Evolutionary conservation across 2,888 invertebrate genomes (phyloP), one percentile per base, ranked within the genome.

Genomic region (Peribatodes rhomboidaria): DNA sequence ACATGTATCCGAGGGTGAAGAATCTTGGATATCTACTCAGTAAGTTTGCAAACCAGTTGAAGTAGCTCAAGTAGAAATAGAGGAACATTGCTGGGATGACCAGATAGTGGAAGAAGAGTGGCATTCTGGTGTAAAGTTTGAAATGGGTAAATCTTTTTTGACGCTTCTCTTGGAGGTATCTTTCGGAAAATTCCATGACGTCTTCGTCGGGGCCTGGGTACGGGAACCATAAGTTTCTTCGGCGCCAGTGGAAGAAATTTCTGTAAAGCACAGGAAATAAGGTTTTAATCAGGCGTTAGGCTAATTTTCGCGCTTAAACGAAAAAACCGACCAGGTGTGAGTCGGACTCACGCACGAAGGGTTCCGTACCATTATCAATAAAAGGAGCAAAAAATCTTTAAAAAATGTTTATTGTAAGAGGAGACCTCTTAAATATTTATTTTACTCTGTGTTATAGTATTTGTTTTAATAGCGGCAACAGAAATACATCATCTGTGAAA

Each of bases 201-300:
- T 78, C 76, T 3, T 70, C 68, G 8, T 88, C 88, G 1, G 83
- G 78, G 1, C 87, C 87, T 0, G 86, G 86, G 49, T 83, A 85
- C 0, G 83, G 82, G 52, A 79, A 85, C 87, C 87, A 88, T 8
- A 76, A 59, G 50, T 63, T 73, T 1, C 82, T 77, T 1, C 79
- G 67, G 58, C 79, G 69, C 42, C 78, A 78, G 22, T 86, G 86
- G 61, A 87, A 85, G 66, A 86, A 86, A 14, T 77, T 76, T 63
- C 88, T 88, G 78, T 1, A 72, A 85, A 18, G 6, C 4, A 13
- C 9, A 18, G 4, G 10, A 42, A 18, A 27, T n/a, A 6, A 27
- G 27, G 6, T 27, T 4, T 27, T 27, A 27, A 6, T 27, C n/a
- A n/a, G n/a, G n/a, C n/a, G n/a, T n/a, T n/a, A n/a, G n/a, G n/a